Evolutionary conservation across 2,113 vertebrate genomes (phyloP).

Genomic region (Neolamprologus falcicula): DNA sequence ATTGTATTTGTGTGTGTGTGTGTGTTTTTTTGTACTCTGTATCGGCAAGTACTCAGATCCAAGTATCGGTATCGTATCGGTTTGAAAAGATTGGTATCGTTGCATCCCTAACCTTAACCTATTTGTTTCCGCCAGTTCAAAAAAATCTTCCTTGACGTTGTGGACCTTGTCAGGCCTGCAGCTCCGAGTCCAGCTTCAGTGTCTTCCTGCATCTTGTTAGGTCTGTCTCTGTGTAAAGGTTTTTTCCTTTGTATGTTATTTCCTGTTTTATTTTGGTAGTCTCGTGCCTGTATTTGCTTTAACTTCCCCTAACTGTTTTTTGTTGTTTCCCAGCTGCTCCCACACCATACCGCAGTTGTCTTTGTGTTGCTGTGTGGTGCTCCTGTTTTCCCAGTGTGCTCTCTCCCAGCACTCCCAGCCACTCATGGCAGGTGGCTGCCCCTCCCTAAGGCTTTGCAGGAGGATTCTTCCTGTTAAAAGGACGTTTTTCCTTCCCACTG

Average conservation of each 20-base stretch:
- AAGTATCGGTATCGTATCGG: too few relatives aligned
- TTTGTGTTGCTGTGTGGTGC: neutral
- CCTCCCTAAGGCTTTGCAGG: neutral
- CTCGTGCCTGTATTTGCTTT: neutral
- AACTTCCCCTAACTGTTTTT: neutral
- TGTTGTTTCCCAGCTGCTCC: neutral
- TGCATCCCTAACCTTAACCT: neutral
- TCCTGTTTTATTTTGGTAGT: neutral
- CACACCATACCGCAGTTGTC: neutral
- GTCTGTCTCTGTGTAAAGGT: neutral
- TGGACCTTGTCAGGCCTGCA: neutral
- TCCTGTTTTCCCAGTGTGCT: neutral
- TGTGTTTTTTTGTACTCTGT: too few relatives aligned
- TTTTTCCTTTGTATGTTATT: neutral
- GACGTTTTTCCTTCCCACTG: neutral
- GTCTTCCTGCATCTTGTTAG: neutral
- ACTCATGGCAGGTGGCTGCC: neutral
- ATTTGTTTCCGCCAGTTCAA: neutral
- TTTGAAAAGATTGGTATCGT: too few relatives aligned
- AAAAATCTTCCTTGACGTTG: neutral
- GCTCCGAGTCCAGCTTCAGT: neutral
- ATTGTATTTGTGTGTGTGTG: too few relatives aligned
- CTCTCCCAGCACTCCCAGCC: neutral
- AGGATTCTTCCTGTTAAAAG: neutral
- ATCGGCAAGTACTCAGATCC: too few relatives aligned